Conservation (phyloP, 2,888 invertebrate species). For the Eristalinus sepulchralis region DNA sequence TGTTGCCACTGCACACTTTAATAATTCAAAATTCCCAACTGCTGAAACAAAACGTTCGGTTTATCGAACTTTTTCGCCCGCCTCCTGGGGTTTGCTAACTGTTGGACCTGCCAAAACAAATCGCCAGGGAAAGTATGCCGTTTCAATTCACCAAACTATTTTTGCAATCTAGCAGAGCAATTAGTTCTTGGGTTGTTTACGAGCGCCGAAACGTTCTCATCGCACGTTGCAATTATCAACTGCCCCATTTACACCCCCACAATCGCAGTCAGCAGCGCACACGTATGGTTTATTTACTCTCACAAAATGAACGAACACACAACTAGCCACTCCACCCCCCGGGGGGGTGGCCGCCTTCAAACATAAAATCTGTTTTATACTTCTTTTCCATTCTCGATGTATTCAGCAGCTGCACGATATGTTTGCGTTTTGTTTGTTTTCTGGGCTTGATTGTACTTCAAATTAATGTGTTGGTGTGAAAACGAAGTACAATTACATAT, state of each 20-base stretch:
- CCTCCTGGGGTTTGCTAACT: neutral
- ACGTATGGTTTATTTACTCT: neutral
- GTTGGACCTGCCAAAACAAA: neutral
- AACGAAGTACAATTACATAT: neutral
- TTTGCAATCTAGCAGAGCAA: neutral
- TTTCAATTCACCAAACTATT: neutral
- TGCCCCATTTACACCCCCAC: neutral
- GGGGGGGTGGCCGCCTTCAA: neutral
- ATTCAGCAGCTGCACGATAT: neutral
- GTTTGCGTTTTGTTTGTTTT: neutral
- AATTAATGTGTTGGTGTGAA: slow-evolving; percentile 21
- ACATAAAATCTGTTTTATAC: neutral
- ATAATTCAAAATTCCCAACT: no score
- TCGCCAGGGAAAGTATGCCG: neutral
- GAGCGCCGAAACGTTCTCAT: neutral
- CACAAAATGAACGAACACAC: neutral
- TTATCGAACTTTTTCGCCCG: neutral
- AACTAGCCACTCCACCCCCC: neutral
- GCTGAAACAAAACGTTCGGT: no score
- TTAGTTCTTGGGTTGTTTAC: neutral
- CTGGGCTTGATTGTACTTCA: neutral
- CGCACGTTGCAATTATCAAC: neutral
- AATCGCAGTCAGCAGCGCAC: neutral
- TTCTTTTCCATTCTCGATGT: neutral
- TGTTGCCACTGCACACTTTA: no score